Evolutionary conservation across 2,888 invertebrate genomes (phyloP).

Genomic region (Noctuana brunneofusca): DNA sequence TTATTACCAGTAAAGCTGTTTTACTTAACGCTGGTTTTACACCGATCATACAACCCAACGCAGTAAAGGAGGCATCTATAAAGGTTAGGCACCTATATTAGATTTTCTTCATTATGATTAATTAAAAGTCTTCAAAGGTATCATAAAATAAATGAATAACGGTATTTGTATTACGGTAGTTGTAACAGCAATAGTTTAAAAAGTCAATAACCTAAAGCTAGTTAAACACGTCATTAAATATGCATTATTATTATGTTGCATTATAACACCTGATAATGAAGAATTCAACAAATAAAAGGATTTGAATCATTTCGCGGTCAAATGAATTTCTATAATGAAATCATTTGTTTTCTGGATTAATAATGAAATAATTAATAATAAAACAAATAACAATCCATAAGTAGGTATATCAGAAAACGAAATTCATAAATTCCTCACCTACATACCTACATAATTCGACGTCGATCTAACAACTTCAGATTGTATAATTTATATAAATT

Average conservation of each 20-base stretch:
- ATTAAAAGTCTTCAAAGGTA: neutral
- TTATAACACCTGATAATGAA: no score
- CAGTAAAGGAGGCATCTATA: neutral
- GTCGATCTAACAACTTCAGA: slow-evolving; percentile 22
- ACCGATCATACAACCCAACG: slow-evolving; percentile 3
- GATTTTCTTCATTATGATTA: neutral
- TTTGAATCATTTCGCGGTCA: no score
- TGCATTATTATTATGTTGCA: no score
- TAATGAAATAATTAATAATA: neutral
- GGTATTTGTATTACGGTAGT: no score
- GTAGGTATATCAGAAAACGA: no score
- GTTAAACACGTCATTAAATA: no score
- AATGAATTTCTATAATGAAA: no score
- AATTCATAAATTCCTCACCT: slow-evolving; percentile 12
- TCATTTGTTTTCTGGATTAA: neutral
- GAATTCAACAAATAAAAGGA: no score
- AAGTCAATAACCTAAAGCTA: no score
- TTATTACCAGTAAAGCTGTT: slow-evolving; percentile 25
- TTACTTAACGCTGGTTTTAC: slow-evolving; percentile 11
- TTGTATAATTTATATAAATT: slow-evolving; percentile 32
- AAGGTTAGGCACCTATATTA: neutral
- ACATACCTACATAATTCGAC: slow-evolving; percentile 29
- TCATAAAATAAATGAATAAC: no score
- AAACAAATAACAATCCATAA: neutral
- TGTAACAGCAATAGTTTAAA: no score